Conservation (phyloP, 2,113 vertebrate genomes). For the Gila orcuttii region DNA sequence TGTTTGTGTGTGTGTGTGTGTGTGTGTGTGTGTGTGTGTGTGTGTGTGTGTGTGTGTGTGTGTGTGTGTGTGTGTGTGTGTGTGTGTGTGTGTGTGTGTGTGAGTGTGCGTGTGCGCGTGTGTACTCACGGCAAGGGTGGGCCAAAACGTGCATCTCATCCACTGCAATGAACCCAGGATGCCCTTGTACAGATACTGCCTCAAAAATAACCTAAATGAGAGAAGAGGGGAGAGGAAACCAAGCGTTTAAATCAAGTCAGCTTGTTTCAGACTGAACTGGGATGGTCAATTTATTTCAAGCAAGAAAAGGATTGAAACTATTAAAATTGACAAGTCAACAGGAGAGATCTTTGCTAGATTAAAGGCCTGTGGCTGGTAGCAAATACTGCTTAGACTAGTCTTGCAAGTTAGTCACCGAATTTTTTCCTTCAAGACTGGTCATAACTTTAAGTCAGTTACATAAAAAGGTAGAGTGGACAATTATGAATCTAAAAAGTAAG, state of each 20-base stretch:
- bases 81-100: neutral
- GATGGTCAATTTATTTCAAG: neutral
- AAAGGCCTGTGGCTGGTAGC: too few relatives aligned
- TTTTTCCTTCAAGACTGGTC: too few relatives aligned
- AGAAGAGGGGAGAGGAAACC: constrained; percentile 5
- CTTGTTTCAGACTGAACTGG: neutral
- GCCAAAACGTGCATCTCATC: constrained; percentile 95
- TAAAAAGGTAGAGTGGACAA: too few relatives aligned
- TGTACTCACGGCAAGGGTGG: constrained; percentile 92
- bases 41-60: neutral
- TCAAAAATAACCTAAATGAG: constrained; percentile 93
- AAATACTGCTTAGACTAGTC: too few relatives aligned
- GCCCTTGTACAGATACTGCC: constrained; percentile 91
- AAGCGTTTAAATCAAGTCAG: constrained; percentile 17
- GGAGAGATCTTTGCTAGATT: neutral
- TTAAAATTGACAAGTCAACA: neutral
- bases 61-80: neutral
- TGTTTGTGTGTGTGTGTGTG: neutral
- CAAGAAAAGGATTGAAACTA: neutral
- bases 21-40: neutral
- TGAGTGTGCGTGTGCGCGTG: neutral
- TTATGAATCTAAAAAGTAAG: too few relatives aligned
- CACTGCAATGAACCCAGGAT: constrained; percentile 92
- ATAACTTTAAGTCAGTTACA: too few relatives aligned
- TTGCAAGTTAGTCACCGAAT: too few relatives aligned